These are phyloP conservation scores for Cryptomyrus ogoouensis DNA, from an alignment of 2,113 vertebrate species.

Conservation along the genomic window DNA sequence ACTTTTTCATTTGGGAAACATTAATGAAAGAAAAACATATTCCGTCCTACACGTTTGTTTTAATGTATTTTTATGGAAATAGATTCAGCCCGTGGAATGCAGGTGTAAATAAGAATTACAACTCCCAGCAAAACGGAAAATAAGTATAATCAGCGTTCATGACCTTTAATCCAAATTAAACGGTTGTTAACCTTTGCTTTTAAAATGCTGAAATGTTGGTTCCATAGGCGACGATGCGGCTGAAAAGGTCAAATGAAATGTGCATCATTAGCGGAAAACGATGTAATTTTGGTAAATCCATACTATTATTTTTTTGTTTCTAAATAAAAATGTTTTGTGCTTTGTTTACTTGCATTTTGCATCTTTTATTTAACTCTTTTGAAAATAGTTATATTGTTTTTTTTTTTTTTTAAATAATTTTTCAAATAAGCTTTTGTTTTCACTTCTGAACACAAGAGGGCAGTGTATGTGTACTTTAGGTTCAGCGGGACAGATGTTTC, in stretches of 20 bases:
- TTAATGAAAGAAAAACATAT: neutral
- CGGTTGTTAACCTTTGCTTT: slow-evolving; percentile 1
- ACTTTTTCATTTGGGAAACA: neutral
- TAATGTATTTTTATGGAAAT: neutral
- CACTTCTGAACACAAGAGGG: slow-evolving; percentile 1
- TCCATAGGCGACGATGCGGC: neutral
- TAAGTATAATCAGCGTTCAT: neutral
- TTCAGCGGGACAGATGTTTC: neutral
- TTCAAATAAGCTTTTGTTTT: neutral
- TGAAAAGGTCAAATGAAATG: slow-evolving; percentile 1
- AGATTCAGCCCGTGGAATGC: neutral
- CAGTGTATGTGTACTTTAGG: neutral
- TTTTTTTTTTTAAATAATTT: neutral
- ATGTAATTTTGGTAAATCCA: neutral
- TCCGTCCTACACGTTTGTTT: neutral
- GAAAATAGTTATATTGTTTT: neutral
- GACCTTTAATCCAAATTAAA: neutral
- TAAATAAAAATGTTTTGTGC: neutral
- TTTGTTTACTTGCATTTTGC: neutral
- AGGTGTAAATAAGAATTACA: neutral
- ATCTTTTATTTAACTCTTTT: neutral
- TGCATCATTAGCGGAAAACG: neutral
- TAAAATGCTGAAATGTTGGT: slow-evolving; percentile 10
- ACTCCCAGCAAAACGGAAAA: neutral
- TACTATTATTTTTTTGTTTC: neutral